A percentile compares a stretch with the other conserved stretches of the same genome.
Conservation (phyloP, 1,140 invertebrate genomes). For the Anoplolepis gracilipes region DNA sequence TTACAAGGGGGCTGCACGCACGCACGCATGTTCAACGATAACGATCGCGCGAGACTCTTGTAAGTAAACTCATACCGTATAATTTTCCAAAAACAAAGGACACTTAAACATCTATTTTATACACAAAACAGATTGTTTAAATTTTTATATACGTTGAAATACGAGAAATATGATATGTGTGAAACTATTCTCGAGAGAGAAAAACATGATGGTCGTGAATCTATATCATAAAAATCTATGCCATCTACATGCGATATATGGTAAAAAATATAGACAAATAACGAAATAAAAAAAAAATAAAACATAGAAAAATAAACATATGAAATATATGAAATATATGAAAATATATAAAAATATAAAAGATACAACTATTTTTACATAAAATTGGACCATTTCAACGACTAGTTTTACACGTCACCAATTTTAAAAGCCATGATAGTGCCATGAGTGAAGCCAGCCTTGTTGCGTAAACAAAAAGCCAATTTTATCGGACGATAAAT, state of each 20-base stretch:
- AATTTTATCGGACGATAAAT: constrained; percentile 57
- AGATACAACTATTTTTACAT: neutral
- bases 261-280: too few species aligned
- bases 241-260: neutral
- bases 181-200: neutral
- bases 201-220: neutral
- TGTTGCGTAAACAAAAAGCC: constrained; percentile 57
- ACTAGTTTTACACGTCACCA: constrained; percentile 5
- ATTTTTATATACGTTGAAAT: neutral
- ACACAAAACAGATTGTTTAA: neutral
- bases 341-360: neutral
- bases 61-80: neutral
- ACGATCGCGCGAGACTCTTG: constrained; percentile 24
- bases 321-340: neutral
- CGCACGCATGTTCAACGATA: constrained; percentile 25
- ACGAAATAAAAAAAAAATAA: neutral
- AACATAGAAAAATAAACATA: constrained; percentile 25
- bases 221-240: too few species aligned
- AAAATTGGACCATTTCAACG: constrained; percentile 16
- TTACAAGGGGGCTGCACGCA: constrained; percentile 32
- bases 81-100: constrained; percentile 32
- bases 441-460: constrained; percentile 4
- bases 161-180: neutral
- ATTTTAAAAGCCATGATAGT: constrained; percentile 42
- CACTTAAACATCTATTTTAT: too few species aligned